Evolutionary conservation across 2,888 invertebrate genomes (phyloP).

Genomic region (Acleris literana): DNA sequence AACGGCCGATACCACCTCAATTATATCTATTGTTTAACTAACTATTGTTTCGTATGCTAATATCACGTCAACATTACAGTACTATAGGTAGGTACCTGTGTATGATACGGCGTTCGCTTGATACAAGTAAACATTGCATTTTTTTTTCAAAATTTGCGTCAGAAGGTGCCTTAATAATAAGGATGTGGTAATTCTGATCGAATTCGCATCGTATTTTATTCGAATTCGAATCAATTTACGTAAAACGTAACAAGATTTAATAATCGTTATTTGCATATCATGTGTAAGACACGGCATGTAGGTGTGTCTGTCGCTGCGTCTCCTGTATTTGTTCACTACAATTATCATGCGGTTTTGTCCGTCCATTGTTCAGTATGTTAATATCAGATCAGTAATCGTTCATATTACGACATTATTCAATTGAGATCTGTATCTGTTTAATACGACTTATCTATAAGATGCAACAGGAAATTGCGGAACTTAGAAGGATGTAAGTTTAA

Average conservation of each 20-base stretch:
- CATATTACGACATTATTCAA: slow-evolving; percentile 45
- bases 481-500: slow-evolving; percentile 19
- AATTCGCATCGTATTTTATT: no score
- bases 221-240: no score
- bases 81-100: no score
- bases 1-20: slow-evolving; percentile 41
- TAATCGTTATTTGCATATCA: slow-evolving; percentile 21
- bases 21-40: slow-evolving; percentile 60
- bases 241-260: slow-evolving; percentile 13
- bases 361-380: slow-evolving; percentile 49
- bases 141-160: not conserved
- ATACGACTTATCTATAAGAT: slow-evolving; percentile 44
- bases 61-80: slow-evolving; percentile 33
- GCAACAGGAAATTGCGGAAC: slow-evolving; percentile 62
- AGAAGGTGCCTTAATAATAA: not conserved
- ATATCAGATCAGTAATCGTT: slow-evolving; percentile 47
- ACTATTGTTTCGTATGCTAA: slow-evolving; percentile 44
- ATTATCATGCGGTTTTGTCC: slow-evolving; percentile 42
- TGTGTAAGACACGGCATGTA: slow-evolving; percentile 15
- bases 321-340: slow-evolving; percentile 27
- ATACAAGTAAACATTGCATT: no score
- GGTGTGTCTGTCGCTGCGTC: slow-evolving; percentile 27
- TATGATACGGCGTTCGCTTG: slow-evolving; percentile 11
- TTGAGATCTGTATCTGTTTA: slow-evolving; percentile 50
- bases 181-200: no score